Percentiles rank a stretch among this genome's conserved stretches.
phyloP scores from a whole-genome alignment of 2,797 vertebrate species.

The Myotis planiceps region DNA sequence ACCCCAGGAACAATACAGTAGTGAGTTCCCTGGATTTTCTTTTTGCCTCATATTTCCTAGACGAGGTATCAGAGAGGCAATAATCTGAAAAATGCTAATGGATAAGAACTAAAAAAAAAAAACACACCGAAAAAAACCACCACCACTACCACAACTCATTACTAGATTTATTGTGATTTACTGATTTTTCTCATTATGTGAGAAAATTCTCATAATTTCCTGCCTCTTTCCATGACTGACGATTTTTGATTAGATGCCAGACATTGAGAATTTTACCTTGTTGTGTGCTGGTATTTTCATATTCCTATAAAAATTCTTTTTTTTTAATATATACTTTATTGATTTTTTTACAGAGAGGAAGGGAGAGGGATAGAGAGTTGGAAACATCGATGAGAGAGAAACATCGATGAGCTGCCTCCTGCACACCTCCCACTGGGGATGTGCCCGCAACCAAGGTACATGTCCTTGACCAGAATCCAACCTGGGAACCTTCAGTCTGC shows the following conservation, averaged over 20 bases:
- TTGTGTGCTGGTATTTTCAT: background rate
- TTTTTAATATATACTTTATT: too few relatives aligned
- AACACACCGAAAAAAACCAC: too few relatives aligned
- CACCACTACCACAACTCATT: background rate
- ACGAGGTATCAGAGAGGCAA: background rate
- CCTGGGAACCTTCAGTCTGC: too few relatives aligned
- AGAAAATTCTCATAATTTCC: background rate
- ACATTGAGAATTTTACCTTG: background rate
- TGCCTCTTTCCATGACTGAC: background rate
- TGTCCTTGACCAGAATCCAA: too few relatives aligned
- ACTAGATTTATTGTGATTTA: background rate
- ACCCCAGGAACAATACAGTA: background rate
- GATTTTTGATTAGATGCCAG: background rate
- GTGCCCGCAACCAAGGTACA: too few relatives aligned
- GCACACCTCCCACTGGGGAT: too few relatives aligned
- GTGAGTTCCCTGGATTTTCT: background rate
- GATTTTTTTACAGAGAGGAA: too few relatives aligned
- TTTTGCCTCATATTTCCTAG: background rate
- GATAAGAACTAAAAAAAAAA: background rate
- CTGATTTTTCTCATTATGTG: background rate
- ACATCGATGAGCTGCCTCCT: too few relatives aligned
- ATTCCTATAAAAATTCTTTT: background rate
- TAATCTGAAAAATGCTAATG: background rate
- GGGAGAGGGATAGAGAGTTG: too few relatives aligned
- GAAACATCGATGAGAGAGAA: too few relatives aligned